Evolutionary conservation across 2,113 vertebrate species (phyloP).

Genomic region (Nothobranchius kuhntae): DNA sequence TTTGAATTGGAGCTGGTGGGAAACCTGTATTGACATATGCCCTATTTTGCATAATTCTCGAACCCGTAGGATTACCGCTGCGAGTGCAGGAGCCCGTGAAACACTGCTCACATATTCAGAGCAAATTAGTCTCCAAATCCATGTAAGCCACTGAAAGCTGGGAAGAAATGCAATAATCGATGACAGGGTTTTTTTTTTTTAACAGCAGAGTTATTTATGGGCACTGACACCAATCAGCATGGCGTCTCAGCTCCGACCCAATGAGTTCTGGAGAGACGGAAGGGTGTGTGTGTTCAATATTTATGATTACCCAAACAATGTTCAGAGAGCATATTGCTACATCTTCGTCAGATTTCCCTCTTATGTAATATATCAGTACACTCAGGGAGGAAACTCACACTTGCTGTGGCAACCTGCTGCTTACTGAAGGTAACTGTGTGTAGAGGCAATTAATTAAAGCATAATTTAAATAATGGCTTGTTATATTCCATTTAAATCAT

Average conservation of each 20-base stretch:
- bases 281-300: constrained; percentile 14
- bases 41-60: constrained; percentile 56
- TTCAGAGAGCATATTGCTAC: constrained; percentile 38
- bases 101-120: constrained; percentile 50
- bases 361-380: not conserved
- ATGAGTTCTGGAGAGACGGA: constrained; percentile 7
- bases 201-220: constrained; percentile 49
- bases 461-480: constrained; percentile 24
- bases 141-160: constrained; percentile 47
- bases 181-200: constrained; percentile 44
- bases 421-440: constrained; percentile 34
- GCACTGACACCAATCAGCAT: constrained; percentile 30
- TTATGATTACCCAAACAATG: constrained; percentile 21
- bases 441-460: constrained; percentile 22
- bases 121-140: constrained; percentile 59
- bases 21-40: constrained; percentile 47
- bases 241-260: constrained; percentile 15
- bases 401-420: constrained; percentile 13
- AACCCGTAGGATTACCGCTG: constrained; percentile 23
- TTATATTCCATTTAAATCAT: constrained; percentile 23
- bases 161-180: constrained; percentile 54
- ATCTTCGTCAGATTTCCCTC: constrained; percentile 10
- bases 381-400: constrained; percentile 9
- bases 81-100: constrained; percentile 37
- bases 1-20: constrained; percentile 31